Evolutionary conservation across 2,113 vertebrate genomes (phyloP), one percentile per base, ranked within the genome.

Genomic region (Oncorhynchus kisutch): DNA sequence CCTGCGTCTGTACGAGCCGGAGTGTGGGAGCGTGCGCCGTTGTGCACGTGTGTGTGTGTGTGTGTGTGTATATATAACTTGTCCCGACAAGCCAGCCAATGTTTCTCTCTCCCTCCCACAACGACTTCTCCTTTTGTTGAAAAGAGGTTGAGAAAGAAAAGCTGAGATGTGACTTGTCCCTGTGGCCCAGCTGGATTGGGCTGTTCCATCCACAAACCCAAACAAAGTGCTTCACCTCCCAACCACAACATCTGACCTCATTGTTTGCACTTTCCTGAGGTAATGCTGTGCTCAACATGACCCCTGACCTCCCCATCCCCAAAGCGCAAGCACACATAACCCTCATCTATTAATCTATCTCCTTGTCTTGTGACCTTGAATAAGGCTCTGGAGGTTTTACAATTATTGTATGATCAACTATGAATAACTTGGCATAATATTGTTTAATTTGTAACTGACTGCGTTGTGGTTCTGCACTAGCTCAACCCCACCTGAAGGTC

Each of bases 191-290:
- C 72, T 75, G 78, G 60, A 67, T 34, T 39, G 51, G 14, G 13
- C 51, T 54, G 13, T 14, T 54, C 51, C 24, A 59, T 39, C n/a
- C n/a, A 68, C 39, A 66, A 79, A 60, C 70, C 20, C 74, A 73
- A 73, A 80, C 73, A 79, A 16, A 75, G 48, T 22, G 72, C 49
- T 48, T 57, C 60, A 70, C 45, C 72, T 45, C 54, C 59, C 62
- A 24, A 60, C 22, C 18, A 54, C 73, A 72, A 22, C 31, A 80
- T 78, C 54, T 88, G 82, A 90, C 81, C 73, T 88, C 84, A 84
- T 73, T 85, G 81, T 87, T 82, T 87, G 74, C 75, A 77, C 65
- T 80, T 27, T 48, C 59, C 64, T 81, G 79, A 84, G 73, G 78
- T 78, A 78, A 77, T 49, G 54, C 65, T 80, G 22, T 6, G 59